These are phyloP conservation scores for Priocnemis perturbator DNA, from an alignment of 2,888 invertebrate species.

Conservation along the genomic window DNA sequence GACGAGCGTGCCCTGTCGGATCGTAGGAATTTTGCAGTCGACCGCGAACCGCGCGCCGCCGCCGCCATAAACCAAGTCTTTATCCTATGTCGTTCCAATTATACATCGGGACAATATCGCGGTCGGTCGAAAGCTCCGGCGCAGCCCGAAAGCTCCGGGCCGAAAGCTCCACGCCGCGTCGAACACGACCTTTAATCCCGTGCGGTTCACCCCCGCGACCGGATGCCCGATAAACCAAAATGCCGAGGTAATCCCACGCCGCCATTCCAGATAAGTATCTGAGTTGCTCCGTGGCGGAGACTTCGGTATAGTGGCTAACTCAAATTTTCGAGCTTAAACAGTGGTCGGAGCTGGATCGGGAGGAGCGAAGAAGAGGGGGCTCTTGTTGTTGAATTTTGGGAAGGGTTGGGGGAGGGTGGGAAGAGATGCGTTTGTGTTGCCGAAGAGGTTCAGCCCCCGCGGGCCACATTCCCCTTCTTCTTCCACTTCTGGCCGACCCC, in stretches of 20 bases:
- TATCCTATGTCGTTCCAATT: neutral
- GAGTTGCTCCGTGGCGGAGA: slow-evolving; percentile 14
- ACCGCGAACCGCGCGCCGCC: slow-evolving; percentile 1
- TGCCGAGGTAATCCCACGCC: slow-evolving; percentile 47
- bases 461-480: too few species aligned
- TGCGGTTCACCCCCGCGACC: slow-evolving; percentile 43
- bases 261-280: slow-evolving; percentile 45
- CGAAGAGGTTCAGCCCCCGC: too few species aligned
- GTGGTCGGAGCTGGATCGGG: neutral
- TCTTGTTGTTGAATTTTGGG: too few species aligned
- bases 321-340: slow-evolving; percentile 39
- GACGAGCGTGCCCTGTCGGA: too few species aligned
- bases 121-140: neutral
- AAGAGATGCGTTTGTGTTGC: too few species aligned
- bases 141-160: neutral
- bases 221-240: slow-evolving; percentile 47
- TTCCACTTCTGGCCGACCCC: too few species aligned
- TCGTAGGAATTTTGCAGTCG: neutral
- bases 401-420: too few species aligned
- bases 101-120: slow-evolving; percentile 1
- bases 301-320: slow-evolving; percentile 28
- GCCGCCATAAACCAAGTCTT: neutral
- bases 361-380: too few species aligned
- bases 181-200: slow-evolving; percentile 48
- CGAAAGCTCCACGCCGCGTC: slow-evolving; percentile 13